Conservation (phyloP, 2,888 invertebrate species). For the Antheraea yamamai region DNA sequence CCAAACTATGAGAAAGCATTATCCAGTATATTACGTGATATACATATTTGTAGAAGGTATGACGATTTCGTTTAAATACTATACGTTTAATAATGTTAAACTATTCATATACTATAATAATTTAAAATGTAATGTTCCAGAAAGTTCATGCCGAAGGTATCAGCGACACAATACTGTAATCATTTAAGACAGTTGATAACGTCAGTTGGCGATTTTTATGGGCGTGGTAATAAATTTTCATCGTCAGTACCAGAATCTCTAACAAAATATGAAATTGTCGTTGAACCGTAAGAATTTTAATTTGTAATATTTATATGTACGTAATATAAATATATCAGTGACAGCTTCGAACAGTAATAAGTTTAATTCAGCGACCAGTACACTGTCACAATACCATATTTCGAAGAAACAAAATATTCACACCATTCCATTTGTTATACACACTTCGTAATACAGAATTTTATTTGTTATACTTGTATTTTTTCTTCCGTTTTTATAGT, state of each 20-base stretch:
- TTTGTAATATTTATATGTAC: neutral
- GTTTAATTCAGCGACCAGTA: neutral
- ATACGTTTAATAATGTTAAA: neutral
- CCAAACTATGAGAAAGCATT: conserved; percentile 93
- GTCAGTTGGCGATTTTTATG: conserved; percentile 87
- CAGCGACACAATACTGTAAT: conserved; percentile 92
- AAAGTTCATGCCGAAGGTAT: conserved; percentile 95
- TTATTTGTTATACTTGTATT: no score
- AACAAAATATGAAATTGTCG: conserved; percentile 90
- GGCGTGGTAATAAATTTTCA: conserved; percentile 84
- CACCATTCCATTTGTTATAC: no score
- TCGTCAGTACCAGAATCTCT: conserved; percentile 87
- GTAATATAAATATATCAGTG: no score
- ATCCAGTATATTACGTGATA: conserved; percentile 91
- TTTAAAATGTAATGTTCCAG: conserved; percentile 66
- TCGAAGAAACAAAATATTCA: no score
- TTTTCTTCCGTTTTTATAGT: no score
- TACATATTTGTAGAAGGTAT: conserved; percentile 91
- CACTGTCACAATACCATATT: no score
- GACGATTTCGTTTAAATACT: neutral
- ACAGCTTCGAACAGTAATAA: neutral
- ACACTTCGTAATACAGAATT: no score
- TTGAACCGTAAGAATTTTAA: conserved; percentile 88
- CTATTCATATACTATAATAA: neutral
- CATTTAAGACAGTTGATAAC: conserved; percentile 93